These are phyloP conservation scores for Montipora sp. DNA, from an alignment of 64 coral and sea anemone species.

Conservation along the genomic window DNA sequence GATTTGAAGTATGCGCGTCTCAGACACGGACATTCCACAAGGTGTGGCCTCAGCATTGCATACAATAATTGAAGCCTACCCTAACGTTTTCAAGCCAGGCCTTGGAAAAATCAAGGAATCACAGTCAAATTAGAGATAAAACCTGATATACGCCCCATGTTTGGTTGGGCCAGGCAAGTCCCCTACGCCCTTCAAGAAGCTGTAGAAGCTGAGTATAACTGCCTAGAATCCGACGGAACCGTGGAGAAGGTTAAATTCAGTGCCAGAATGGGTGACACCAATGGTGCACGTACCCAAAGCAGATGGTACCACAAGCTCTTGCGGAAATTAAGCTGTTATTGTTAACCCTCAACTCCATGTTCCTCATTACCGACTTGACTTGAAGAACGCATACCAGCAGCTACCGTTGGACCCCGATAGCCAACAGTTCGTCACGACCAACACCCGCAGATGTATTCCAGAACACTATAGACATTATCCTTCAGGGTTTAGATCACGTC, in stretches of 20 bases:
- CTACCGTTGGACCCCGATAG: too few relatives aligned
- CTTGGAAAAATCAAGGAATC: neutral
- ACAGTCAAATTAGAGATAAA: too few relatives aligned
- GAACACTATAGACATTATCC: too few relatives aligned
- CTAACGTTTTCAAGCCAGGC: neutral
- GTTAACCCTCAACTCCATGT: conserved; percentile 41
- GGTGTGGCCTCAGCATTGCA: neutral
- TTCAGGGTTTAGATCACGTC: too few relatives aligned
- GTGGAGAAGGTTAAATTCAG: conserved; percentile 31
- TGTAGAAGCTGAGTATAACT: conserved; percentile 16
- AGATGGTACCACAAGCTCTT: conserved; percentile 1
- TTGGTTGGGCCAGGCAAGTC: conserved; percentile 27
- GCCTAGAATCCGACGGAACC: neutral
- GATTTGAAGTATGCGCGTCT: conserved; percentile 33
- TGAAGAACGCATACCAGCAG: too few relatives aligned
- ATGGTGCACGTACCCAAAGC: conserved; percentile 33
- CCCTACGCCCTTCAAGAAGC: neutral
- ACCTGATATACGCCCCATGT: neutral
- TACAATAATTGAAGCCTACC: neutral
- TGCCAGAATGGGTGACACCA: conserved; percentile 22
- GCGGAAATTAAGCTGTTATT: conserved; percentile 18
- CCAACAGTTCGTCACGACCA: too few relatives aligned
- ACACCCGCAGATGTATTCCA: too few relatives aligned
- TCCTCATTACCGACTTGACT: conserved; percentile 6
- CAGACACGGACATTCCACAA: neutral